Base-by-base conservation (phyloP, 2,113 vertebrate genomes). In the Collichthys lucidus region DNA sequence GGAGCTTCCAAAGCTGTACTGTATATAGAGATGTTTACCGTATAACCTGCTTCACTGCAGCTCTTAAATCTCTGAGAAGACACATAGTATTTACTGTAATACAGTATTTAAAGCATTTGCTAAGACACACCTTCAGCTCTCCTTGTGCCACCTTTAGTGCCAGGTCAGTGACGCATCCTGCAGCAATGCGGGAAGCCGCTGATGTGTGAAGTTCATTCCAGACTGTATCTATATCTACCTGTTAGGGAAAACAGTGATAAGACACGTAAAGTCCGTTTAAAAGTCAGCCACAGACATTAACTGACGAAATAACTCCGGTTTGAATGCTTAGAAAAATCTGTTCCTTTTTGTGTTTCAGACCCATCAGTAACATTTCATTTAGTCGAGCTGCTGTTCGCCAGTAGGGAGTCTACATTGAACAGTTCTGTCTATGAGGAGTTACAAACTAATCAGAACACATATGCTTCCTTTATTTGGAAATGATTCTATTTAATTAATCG, bases 151-250 rank as follows among this genome's bases (percentile, higher is more conserved):
- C 97, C 87, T 95, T 97, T 92, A 98, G 95, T 31, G 97, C 96
- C 64, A 99, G 93, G 79, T 99, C 97, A 0, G 95, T 97, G 82
- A 99, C 96, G 0, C 97, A 97, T 75, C 97, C 97, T 0, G 95
- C 96, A 0, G 98, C 97, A 88, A 96, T 95, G 6, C 97, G 96
- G 0, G 98, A 97, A 0, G 97, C 97, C 0, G 96, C 96, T 71
- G 97, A 96, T 7, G 98, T 98, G 86, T 99, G 97, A 74, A 96
- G 93, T 82, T 99, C 98, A 0, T 98, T 99, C 98, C 98, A 99
- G 90, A 98, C 91, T 59, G 98, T 99, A 83, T 99, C 98, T 0
- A 95, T 96, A 79, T 99, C 98, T 75, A 98, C 97, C 98, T 99
- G 95, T 77, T 31, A 47, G 74, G 7, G 61, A 56, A 62, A 75